phyloP scores from a whole-genome alignment of 2,797 vertebrate genomes.

The Enteromius anoplus region DNA sequence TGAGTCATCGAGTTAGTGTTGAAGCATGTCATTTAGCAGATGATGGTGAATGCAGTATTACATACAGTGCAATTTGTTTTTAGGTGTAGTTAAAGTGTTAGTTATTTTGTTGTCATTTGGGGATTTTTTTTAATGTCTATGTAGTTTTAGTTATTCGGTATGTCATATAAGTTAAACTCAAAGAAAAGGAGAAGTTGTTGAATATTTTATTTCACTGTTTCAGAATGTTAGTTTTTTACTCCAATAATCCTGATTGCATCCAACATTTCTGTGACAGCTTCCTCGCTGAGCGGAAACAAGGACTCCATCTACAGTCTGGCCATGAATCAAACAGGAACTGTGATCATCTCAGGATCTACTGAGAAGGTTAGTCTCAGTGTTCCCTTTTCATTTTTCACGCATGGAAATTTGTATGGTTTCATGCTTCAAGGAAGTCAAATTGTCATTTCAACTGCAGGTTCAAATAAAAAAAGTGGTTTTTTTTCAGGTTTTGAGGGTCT shows the following conservation, averaged over 20 bases:
- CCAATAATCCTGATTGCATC: not conserved
- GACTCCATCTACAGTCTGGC: conserved; percentile 99
- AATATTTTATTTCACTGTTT: not conserved
- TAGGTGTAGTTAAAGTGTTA: not conserved
- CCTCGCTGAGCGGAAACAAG: conserved; percentile 98
- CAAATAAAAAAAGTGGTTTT: not conserved
- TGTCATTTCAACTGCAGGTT: not conserved
- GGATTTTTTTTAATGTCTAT: not conserved
- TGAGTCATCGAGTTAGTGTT: not conserved
- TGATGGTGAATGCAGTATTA: not conserved
- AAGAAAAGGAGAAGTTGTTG: not conserved
- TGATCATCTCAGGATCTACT: conserved; percentile 98
- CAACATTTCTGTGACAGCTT: conserved; percentile 78
- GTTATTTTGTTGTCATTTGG: not conserved
- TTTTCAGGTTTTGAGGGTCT: conserved; percentile 91
- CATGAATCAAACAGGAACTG: conserved; percentile 99
- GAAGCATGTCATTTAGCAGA: not conserved
- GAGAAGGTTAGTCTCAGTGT: conserved; percentile 84
- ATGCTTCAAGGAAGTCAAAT: too few species aligned
- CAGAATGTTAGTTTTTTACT: not conserved
- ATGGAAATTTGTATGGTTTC: not conserved
- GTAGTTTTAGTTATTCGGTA: not conserved
- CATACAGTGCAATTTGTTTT: not conserved
- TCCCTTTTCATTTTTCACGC: not conserved
- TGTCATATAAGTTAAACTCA: not conserved